Base-by-base conservation (phyloP, 1,140 invertebrate species). In the Lamellibrachia luymesi region DNA sequence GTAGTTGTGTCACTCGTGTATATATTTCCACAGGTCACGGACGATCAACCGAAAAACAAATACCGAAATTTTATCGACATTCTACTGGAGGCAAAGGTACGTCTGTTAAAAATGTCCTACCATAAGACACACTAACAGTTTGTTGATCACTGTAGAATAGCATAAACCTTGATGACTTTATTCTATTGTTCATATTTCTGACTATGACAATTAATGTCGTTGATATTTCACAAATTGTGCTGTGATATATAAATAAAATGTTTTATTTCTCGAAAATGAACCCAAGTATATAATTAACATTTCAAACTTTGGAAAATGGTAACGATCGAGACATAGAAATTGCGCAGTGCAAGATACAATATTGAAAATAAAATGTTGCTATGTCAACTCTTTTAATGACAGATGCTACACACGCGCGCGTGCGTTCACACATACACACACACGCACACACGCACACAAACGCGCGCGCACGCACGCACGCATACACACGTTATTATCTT, bases 31-130 rank as follows among this genome's bases (percentile, higher is more conserved):
- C 91, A 92, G 91, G 50, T 50, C 5, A 92, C 51, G 50, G 50
- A 56, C 52, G 52, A 56, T 56, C 52, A 92, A 51, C 27, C 5
- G n/a, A 51, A 56, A 7, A 56, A 7, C 4, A 92, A 92, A 89
- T 92, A 92, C 52, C 13, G 91, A n/a, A 64, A 80, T 80, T 90
- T 92, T 7, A 25, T 92, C n/a, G 92, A 92, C 38, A 92, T 92
- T 25, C 92, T 92, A n/a, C 50, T 92, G 4, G 51, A 92, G 6
- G 51, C 51, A 64, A 27, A 27, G 92, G 92, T 89, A 49, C 8
- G 17, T 92, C 4, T 64, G 10, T 13, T 13, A 56, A 56, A 56
- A 56, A 56, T 13, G 52, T 13, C 52, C 52, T 6, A 56, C 51
- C n/a, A n/a, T n/a, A n/a, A n/a, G 4, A 92, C n/a, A 50, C 10